These are phyloP conservation scores for Heterodera carotae DNA, from an alignment of 1,140 invertebrate genomes.

Conservation along the genomic window DNA sequence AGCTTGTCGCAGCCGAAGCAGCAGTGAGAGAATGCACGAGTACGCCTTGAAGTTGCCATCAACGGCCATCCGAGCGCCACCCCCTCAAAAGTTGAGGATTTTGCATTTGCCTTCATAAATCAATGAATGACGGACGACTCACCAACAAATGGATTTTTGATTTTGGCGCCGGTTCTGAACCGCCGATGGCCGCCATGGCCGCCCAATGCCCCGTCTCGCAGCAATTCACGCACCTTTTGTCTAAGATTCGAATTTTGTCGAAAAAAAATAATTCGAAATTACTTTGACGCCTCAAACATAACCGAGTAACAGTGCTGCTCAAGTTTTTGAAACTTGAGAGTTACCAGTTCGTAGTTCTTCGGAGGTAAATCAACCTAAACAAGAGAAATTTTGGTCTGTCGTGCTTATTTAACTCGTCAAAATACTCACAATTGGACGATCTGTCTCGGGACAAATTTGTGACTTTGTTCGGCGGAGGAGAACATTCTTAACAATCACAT, in stretches of 20 bases:
- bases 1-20: constrained; percentile 59
- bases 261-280: constrained; percentile 10
- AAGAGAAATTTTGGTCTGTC: not conserved
- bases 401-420: not conserved
- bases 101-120: not conserved
- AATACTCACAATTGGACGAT: constrained; percentile 51
- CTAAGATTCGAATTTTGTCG: constrained; percentile 34
- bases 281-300: constrained; percentile 58
- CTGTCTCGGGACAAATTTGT: constrained; percentile 52
- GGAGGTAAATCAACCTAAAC: constrained; percentile 39
- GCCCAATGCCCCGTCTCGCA: constrained; percentile 33
- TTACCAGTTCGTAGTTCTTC: constrained; percentile 41
- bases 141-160: constrained; percentile 53
- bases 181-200: constrained; percentile 9
- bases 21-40: constrained; percentile 50
- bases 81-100: constrained; percentile 23
- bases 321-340: constrained; percentile 44
- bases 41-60: constrained; percentile 53
- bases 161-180: constrained; percentile 5
- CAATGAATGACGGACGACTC: not conserved
- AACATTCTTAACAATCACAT: constrained; percentile 56
- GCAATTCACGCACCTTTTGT: constrained; percentile 44
- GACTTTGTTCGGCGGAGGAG: constrained; percentile 59
- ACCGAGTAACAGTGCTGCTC: constrained; percentile 49
- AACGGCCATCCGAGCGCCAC: constrained; percentile 34